These are phyloP conservation scores for Lordiphosa collinella DNA, from an alignment of 1,140 invertebrate species.

Conservation along the genomic window DNA sequence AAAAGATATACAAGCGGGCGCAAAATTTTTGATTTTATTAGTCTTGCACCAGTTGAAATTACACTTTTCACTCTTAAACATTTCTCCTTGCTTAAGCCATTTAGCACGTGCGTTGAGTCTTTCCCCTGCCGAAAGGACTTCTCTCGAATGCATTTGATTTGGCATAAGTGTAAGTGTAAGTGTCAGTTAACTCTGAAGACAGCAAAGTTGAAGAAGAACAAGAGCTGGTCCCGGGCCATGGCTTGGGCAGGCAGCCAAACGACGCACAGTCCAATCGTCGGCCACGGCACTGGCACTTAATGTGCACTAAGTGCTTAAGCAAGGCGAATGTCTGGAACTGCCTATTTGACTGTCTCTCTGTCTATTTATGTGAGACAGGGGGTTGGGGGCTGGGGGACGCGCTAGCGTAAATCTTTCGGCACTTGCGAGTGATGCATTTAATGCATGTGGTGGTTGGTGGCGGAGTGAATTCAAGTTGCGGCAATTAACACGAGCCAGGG, in stretches of 20 bases:
- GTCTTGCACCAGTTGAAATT: no score
- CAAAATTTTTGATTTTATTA: no score
- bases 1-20: no score
- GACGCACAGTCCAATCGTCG: constrained; percentile 11
- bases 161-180: constrained; percentile 40
- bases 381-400: not conserved
- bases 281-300: constrained; percentile 31
- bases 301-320: constrained; percentile 54
- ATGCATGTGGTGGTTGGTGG: not conserved
- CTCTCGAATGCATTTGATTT: constrained; percentile 47
- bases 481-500: constrained; percentile 2
- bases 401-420: constrained; percentile 2
- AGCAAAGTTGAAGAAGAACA: constrained; percentile 5
- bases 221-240: constrained; percentile 16
- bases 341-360: constrained; percentile 18
- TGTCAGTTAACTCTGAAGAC: constrained; percentile 43
- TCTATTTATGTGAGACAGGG: not conserved
- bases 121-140: not conserved
- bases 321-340: constrained; percentile 38
- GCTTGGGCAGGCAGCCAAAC: constrained; percentile 42
- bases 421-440: constrained; percentile 5
- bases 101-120: no score
- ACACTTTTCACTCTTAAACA: not conserved
- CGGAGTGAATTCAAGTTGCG: not conserved
- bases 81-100: not conserved